These are phyloP conservation scores for Lagria hirta DNA, from an alignment of 2,888 invertebrate genomes.

Conservation along the genomic window DNA sequence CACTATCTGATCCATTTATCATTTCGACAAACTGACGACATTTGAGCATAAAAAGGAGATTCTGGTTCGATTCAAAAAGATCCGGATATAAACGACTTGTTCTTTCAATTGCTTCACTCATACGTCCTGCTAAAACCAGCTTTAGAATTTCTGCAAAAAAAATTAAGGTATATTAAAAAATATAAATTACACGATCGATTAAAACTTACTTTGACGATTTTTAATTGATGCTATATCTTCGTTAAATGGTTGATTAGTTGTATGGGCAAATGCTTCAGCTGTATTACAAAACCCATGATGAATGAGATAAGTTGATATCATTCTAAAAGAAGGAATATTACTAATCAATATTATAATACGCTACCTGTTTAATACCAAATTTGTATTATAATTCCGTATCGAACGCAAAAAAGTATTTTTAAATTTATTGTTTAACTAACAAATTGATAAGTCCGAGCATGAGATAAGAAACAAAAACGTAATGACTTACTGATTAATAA, in stretches of 20 bases:
- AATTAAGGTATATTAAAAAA: neutral
- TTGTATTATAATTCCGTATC: too few relatives aligned
- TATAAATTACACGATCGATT: neutral
- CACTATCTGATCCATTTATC: conserved; percentile 89
- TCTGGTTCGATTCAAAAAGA: conserved; percentile 86
- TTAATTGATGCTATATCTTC: conserved; percentile 93
- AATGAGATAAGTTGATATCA: conserved; percentile 95
- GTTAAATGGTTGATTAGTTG: conserved; percentile 85
- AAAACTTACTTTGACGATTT: conserved; percentile 86
- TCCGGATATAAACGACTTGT: conserved; percentile 90
- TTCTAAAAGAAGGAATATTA: conserved; percentile 71
- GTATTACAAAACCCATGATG: conserved; percentile 98
- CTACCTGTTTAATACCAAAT: too few relatives aligned
- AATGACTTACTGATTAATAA: conserved; percentile 78
- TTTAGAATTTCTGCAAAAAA: conserved; percentile 80
- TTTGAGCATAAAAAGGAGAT: conserved; percentile 92
- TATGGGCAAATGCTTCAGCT: conserved; percentile 91
- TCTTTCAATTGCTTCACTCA: conserved; percentile 93
- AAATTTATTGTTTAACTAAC: conserved; percentile 5
- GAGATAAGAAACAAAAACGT: conserved; percentile 1
- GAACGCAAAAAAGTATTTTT: too few relatives aligned
- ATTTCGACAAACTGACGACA: conserved; percentile 99
- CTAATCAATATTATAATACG: too few relatives aligned
- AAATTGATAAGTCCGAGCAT: conserved; percentile 6
- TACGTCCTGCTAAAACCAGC: conserved; percentile 86